Conservation (phyloP, 2,888 invertebrate species). For the Drosophila borealis region DNA sequence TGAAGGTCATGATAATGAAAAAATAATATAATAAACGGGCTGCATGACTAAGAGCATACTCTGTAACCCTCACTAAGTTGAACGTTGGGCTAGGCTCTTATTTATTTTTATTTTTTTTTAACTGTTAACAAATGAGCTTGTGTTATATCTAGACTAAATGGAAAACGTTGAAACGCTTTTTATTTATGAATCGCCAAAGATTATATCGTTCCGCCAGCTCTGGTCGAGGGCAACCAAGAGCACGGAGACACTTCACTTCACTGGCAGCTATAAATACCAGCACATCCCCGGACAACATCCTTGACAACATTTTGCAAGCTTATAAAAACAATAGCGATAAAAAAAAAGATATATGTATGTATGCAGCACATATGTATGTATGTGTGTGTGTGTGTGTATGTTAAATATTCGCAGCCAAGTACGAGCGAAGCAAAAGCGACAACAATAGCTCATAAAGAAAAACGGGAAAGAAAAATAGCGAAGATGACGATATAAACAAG, state of each 20-base stretch:
- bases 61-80: slow-evolving; percentile 7
- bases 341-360: slow-evolving; percentile 2
- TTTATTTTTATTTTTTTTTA: background rate
- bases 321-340: slow-evolving; percentile 41
- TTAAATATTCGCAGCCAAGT: slow-evolving; percentile 47
- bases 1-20: slow-evolving; percentile 7
- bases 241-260: slow-evolving; percentile 17
- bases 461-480: slow-evolving; percentile 27
- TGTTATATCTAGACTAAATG: background rate
- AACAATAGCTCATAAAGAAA: slow-evolving; percentile 41
- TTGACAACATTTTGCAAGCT: slow-evolving; percentile 47
- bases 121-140: background rate
- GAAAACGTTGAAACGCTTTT: slow-evolving; percentile 1
- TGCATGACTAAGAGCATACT: slow-evolving; percentile 18
- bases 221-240: slow-evolving; percentile 6
- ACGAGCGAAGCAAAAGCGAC: slow-evolving; percentile 17
- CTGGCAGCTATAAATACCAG: slow-evolving; percentile 10
- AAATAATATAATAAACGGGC: background rate
- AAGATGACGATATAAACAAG: slow-evolving; percentile 7
- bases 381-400: slow-evolving; percentile 25
- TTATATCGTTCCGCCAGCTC: slow-evolving; percentile 6
- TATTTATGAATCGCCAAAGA: slow-evolving; percentile 17
- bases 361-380: background rate
- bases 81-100: background rate
- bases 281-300: slow-evolving; percentile 39